A percentile compares a stretch with the other conserved stretches of the same genome.
Conservation (phyloP, 2,113 vertebrate genomes). For the Pterocles gutturalis region DNA sequence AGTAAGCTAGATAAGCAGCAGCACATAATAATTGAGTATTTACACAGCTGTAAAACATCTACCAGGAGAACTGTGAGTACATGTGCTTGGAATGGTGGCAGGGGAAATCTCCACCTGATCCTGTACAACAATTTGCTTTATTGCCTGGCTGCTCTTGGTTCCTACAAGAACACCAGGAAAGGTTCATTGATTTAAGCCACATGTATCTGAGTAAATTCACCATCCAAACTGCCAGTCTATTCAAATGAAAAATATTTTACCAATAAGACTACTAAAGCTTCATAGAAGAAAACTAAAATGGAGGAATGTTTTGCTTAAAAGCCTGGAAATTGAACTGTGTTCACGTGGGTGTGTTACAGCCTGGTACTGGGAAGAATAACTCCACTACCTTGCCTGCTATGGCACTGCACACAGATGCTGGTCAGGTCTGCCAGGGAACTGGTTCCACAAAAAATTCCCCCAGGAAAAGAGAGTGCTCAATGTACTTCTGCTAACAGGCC, state of each 20-base stretch:
- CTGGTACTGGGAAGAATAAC: neutral
- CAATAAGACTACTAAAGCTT: neutral
- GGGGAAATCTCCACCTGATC: neutral
- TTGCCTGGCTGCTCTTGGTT: neutral
- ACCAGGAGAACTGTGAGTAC: neutral
- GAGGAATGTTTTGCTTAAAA: neutral
- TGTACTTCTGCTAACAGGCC: neutral
- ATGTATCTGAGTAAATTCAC: neutral
- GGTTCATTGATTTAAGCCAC: neutral
- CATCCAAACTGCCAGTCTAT: neutral
- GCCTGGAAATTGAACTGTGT: neutral
- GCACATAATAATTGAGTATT: slow-evolving; percentile 2
- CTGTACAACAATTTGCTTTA: neutral
- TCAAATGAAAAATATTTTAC: neutral
- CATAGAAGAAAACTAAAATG: neutral
- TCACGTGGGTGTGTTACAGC: neutral
- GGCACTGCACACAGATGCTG: rapidly evolving
- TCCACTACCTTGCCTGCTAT: neutral
- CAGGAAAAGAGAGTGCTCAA: neutral
- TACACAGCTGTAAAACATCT: slow-evolving; percentile 33
- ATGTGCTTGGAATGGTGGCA: neutral
- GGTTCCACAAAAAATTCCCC: neutral
- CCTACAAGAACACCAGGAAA: neutral
- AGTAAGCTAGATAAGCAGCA: slow-evolving; percentile 21
- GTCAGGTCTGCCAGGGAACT: neutral